Conservation (phyloP, 2,888 invertebrate species). For the Polylopha cassiicola region DNA sequence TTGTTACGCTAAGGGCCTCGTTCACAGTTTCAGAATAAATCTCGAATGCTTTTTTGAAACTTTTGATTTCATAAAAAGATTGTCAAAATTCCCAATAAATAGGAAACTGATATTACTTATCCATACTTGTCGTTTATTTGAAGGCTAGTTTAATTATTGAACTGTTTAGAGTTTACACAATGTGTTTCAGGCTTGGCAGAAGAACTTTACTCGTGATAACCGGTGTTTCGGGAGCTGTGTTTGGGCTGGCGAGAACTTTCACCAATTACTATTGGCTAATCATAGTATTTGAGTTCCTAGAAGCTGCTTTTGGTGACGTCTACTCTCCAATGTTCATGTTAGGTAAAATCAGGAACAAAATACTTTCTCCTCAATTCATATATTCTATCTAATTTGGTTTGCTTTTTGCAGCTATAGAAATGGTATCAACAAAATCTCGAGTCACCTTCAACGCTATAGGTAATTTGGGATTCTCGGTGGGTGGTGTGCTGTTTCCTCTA, state of each 20-base stretch:
- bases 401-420: slow-evolving; percentile 52
- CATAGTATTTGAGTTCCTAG: slow-evolving; percentile 34
- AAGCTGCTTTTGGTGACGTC: slow-evolving; percentile 38
- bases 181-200: slow-evolving; percentile 31
- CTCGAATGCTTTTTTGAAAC: too few species aligned
- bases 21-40: too few species aligned
- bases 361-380: too few species aligned
- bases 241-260: slow-evolving; percentile 34
- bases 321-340: slow-evolving; percentile 38
- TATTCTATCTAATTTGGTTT: neutral
- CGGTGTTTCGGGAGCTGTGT: slow-evolving; percentile 30
- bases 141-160: neutral
- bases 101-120: too few species aligned
- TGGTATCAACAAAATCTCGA: slow-evolving; percentile 50
- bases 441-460: slow-evolving; percentile 45
- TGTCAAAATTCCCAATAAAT: too few species aligned
- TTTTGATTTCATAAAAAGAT: too few species aligned
- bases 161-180: neutral
- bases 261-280: slow-evolving; percentile 32
- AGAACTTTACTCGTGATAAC: slow-evolving; percentile 33
- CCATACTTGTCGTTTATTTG: too few species aligned
- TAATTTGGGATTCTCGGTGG: slow-evolving; percentile 31
- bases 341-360: too few species aligned
- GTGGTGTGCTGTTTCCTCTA: slow-evolving; percentile 39
- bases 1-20: too few species aligned